These are phyloP conservation scores for Drosophila setifemur DNA, from an alignment of 1,140 invertebrate species.

Conservation along the genomic window DNA sequence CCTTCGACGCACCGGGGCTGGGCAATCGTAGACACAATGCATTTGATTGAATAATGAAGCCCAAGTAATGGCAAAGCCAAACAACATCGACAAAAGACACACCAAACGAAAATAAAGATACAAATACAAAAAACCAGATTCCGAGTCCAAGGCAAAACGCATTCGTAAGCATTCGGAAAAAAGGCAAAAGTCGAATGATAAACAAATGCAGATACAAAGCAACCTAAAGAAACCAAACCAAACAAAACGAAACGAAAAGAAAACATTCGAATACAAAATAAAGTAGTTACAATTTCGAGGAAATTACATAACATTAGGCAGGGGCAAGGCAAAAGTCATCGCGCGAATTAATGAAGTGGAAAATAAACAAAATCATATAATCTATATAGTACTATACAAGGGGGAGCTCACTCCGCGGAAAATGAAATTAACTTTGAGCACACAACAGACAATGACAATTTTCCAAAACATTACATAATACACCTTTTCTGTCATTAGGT, in stretches of 20 bases:
- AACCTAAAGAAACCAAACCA: constrained; percentile 17
- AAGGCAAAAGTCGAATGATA: constrained; percentile 32
- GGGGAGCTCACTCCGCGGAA: constrained; percentile 37
- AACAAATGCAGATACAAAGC: constrained; percentile 48
- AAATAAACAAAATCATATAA: constrained; percentile 72
- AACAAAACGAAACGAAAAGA: constrained; percentile 28
- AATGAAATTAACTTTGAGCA: constrained; percentile 57
- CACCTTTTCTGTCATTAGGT: constrained; percentile 10
- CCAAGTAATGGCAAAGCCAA: constrained; percentile 62
- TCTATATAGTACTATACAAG: constrained; percentile 17
- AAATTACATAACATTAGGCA: constrained; percentile 70
- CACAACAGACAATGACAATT: constrained; percentile 51
- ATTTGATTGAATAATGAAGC: constrained; percentile 75
- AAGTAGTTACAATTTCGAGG: constrained; percentile 64
- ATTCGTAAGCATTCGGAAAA: constrained; percentile 39
- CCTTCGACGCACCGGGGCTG: constrained; percentile 13
- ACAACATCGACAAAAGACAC: constrained; percentile 41
- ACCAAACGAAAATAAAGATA: too few relatives aligned
- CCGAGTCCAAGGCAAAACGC: constrained; percentile 43
- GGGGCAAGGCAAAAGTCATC: constrained; percentile 48
- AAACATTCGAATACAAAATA: constrained; percentile 48
- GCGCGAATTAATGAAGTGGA: constrained; percentile 73
- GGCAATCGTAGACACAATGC: constrained; percentile 49
- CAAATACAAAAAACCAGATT: constrained; percentile 27
- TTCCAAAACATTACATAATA: constrained; percentile 64